These are phyloP conservation scores for Hippocampus comes DNA, from an alignment of 2,113 vertebrate genomes.

Conservation along the genomic window DNA sequence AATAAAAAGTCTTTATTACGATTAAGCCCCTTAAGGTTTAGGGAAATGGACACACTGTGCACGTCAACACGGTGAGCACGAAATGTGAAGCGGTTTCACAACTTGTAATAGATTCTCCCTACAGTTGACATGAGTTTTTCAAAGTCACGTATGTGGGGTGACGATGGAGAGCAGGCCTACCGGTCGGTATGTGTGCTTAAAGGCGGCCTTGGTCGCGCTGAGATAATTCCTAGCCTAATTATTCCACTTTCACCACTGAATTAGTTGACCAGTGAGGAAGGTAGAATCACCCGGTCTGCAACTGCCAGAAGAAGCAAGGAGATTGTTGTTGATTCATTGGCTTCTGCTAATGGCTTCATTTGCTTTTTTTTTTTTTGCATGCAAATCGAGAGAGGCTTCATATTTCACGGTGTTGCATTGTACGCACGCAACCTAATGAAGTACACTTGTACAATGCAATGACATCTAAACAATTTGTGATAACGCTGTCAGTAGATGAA, in stretches of 20 bases:
- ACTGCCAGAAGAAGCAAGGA: background rate
- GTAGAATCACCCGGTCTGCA: background rate
- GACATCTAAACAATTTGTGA: too few relatives aligned
- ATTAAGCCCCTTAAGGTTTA: slow-evolving; percentile 5
- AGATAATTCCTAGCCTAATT: slow-evolving; percentile 10
- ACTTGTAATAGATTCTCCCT: slow-evolving; percentile 2
- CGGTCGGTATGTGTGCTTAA: slow-evolving; percentile 6
- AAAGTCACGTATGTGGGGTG: slow-evolving; percentile 8
- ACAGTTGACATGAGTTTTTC: slow-evolving; percentile 14
- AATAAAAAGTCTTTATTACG: slow-evolving; percentile 26
- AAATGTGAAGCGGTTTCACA: slow-evolving; percentile 39
- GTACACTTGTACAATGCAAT: too few relatives aligned
- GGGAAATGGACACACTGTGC: slow-evolving; percentile 13
- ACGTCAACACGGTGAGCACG: slow-evolving; percentile 10
- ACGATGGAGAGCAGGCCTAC: slow-evolving; percentile 3
- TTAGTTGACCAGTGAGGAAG: slow-evolving; percentile 9
- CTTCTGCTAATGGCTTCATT: background rate
- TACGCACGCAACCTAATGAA: too few relatives aligned
- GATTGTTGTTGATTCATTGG: background rate
- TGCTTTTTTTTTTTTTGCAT: background rate
- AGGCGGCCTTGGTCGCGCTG: slow-evolving; percentile 8
- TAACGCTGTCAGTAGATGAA: too few relatives aligned
- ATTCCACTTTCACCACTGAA: slow-evolving; percentile 12
- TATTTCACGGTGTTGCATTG: too few relatives aligned
- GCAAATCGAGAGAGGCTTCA: too few relatives aligned